These are phyloP conservation scores for Dysidea cf. avara DNA, from an alignment of 37 sponge, comb jelly and placozoan species.

Conservation along the genomic window DNA sequence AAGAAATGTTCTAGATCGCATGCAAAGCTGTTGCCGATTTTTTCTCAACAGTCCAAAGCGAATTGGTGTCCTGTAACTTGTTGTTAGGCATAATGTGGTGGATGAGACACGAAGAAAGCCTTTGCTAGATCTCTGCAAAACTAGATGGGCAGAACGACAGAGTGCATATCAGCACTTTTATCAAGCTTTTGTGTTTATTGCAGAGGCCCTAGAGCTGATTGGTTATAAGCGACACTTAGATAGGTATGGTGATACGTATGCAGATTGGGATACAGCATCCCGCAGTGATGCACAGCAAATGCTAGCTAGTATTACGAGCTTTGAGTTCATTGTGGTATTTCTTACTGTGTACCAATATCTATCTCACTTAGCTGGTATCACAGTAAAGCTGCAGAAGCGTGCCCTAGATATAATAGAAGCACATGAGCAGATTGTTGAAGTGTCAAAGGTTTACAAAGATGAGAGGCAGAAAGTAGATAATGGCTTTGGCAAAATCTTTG, in stretches of 20 bases:
- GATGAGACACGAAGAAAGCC: constrained; percentile 14
- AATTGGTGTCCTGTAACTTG: constrained; percentile 20
- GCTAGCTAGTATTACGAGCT: constrained; percentile 29
- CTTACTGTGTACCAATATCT: too few species aligned
- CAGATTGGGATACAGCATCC: constrained; percentile 30
- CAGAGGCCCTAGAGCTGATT: too few species aligned
- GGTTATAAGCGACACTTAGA: constrained; percentile 36
- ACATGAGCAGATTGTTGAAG: constrained; percentile 30
- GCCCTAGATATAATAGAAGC: constrained; percentile 50
- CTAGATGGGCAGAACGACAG: constrained; percentile 51
- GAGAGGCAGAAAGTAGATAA: constrained; percentile 23
- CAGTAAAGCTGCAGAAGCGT: constrained; percentile 43
- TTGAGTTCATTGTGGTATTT: too few species aligned
- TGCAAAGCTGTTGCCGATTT: constrained; percentile 10
- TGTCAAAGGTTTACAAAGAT: constrained; percentile 17
- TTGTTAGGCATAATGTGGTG: constrained; percentile 19
- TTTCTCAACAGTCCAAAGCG: constrained; percentile 31
- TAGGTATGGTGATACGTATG: constrained; percentile 22
- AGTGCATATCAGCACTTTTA: constrained; percentile 52
- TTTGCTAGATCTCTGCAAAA: constrained; percentile 49
- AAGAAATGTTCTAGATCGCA: constrained; percentile 33
- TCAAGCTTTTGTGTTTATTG: too few species aligned
- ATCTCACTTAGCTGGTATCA: too few species aligned
- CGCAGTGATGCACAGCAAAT: too few species aligned
- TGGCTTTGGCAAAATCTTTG: constrained; percentile 31